phyloP scores from a whole-genome alignment of 1,140 invertebrate species.

The Pogonognathellus flavescens region DNA sequence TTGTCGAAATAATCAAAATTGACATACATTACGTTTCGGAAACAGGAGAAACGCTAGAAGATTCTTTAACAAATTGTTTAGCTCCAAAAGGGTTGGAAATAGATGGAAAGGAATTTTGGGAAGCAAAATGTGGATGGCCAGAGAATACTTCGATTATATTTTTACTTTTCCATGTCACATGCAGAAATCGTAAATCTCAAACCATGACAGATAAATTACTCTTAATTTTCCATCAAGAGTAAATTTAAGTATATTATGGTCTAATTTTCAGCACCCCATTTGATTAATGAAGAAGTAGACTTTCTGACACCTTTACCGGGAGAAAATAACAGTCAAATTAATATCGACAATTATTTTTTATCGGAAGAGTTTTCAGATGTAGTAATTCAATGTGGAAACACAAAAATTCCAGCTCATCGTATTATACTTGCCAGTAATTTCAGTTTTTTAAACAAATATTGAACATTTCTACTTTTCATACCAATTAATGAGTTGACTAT shows the following conservation, averaged over 20 bases:
- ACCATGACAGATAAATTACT: not conserved
- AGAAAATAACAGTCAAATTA: not conserved
- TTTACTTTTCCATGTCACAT: constrained; percentile 38
- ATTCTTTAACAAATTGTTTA: constrained; percentile 19
- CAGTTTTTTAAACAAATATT: not conserved
- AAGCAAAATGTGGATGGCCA: constrained; percentile 53
- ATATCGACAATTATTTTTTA: constrained; percentile 51
- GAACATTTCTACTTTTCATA: not conserved
- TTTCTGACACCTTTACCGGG: constrained; percentile 11
- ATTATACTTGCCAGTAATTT: constrained; percentile 53
- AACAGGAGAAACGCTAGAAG: constrained; percentile 26
- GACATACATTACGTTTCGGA: constrained; percentile 47
- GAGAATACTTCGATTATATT: constrained; percentile 52
- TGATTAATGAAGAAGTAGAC: constrained; percentile 56
- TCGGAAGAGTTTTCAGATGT: constrained; percentile 53
- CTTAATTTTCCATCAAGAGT: too few species aligned
- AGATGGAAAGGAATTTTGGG: constrained; percentile 51
- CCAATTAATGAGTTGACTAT: constrained; percentile 11
- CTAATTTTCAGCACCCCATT: constrained; percentile 18
- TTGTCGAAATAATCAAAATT: constrained; percentile 40
- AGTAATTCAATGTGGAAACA: constrained; percentile 36
- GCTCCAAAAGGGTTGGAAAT: constrained; percentile 46
- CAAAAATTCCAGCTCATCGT: constrained; percentile 58
- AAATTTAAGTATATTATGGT: not conserved
- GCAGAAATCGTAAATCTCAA: constrained; percentile 24